Evolutionary conservation across 2,888 invertebrate species (phyloP).

Genomic region (Metacarcinus magister): DNA sequence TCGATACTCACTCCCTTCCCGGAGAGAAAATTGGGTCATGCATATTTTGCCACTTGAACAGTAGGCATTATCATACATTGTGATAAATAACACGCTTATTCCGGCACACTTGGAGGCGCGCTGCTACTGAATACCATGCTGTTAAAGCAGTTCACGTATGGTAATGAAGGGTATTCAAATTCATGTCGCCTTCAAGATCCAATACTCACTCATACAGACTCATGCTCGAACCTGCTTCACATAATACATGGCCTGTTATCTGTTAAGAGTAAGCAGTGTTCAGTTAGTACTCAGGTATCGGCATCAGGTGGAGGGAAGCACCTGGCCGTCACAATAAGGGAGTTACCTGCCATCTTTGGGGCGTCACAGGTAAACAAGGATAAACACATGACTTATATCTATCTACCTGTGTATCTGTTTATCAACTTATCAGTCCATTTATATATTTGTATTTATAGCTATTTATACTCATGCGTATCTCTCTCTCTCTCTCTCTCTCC

Average conservation of each 20-base stretch:
- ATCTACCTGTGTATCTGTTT: neutral
- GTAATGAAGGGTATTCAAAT: neutral
- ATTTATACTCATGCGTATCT: neutral
- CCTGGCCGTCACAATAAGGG: neutral
- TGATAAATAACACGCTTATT: conserved; percentile 8
- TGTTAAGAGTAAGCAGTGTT: neutral
- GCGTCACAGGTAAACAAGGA: neutral
- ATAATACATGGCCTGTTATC: neutral
- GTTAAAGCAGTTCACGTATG: neutral
- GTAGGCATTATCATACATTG: neutral
- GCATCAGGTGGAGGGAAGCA: neutral
- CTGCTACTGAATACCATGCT: neutral
- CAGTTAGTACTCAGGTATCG: neutral
- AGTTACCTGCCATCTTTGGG: neutral
- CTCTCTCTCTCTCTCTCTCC: neutral
- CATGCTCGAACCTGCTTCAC: neutral
- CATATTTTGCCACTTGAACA: conserved; percentile 28
- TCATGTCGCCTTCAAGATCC: neutral
- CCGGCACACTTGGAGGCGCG: neutral
- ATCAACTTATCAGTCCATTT: neutral
- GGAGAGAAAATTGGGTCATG: neutral
- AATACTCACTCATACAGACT: neutral
- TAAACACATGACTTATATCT: neutral
- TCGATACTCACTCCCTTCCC: neutral
- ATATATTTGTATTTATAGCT: neutral